Evolutionary conservation across 2,113 vertebrate genomes (phyloP).

Genomic region (Poeciliopsis retropinna): DNA sequence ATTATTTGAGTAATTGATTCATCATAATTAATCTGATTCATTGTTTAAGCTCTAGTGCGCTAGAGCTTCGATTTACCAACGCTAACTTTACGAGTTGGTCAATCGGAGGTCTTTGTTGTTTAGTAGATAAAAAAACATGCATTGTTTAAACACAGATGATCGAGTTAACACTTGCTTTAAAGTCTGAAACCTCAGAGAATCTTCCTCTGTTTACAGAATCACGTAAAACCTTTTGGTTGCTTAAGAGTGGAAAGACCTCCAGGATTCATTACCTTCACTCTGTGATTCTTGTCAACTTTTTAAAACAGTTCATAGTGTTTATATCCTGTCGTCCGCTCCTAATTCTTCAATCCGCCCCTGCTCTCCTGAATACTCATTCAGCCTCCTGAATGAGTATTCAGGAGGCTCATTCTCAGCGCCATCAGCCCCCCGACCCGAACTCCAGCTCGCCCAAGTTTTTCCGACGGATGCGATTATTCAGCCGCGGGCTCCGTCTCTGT

Average conservation of each 20-base stretch:
- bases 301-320: neutral
- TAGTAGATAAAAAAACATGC: neutral
- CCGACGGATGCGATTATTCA: conserved; percentile 52
- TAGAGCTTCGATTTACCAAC: neutral
- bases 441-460: conserved; percentile 7
- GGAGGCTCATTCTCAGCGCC: no score
- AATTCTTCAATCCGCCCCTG: neutral
- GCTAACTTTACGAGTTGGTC: neutral
- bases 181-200: no score
- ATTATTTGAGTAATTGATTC: no score
- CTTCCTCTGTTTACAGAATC: no score
- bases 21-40: no score
- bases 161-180: neutral
- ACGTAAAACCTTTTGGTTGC: neutral
- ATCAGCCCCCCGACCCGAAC: neutral
- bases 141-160: neutral
- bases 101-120: neutral
- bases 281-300: neutral
- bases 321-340: neutral
- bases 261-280: neutral
- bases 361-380: no score
- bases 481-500: conserved; percentile 27
- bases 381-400: no score
- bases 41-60: no score
- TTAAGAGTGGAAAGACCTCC: neutral